phyloP scores from a whole-genome alignment of 2,797 vertebrate species.

The Macroramphosus scolopax region DNA sequence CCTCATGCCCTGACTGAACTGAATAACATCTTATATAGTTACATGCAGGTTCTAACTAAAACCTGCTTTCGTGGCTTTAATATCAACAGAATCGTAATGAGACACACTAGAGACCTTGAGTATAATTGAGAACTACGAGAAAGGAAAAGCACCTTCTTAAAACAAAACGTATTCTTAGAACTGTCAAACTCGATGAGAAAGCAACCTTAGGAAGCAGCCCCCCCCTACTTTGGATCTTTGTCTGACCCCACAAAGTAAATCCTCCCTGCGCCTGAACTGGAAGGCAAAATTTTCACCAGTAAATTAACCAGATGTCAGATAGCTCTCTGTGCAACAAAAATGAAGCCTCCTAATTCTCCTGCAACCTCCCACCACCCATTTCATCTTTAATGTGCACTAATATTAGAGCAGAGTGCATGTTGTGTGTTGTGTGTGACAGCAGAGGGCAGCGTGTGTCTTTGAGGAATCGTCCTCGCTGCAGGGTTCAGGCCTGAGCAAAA shows the following conservation, averaged over 20 bases:
- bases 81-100: conserved; percentile 6
- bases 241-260: conserved; percentile 8
- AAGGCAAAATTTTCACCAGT: conserved; percentile 16
- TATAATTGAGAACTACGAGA: conserved; percentile 26
- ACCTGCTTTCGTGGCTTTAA: conserved; percentile 17
- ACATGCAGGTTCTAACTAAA: conserved; percentile 11
- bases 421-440: conserved; percentile 61
- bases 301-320: conserved; percentile 11
- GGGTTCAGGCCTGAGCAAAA: conserved; percentile 32
- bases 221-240: neutral
- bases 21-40: no score
- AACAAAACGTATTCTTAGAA: conserved; percentile 16
- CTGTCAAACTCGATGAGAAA: no score
- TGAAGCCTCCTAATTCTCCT: no score
- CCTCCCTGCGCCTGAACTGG: conserved; percentile 15
- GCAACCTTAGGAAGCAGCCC: conserved; percentile 21
- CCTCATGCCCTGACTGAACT: neutral
- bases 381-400: conserved; percentile 34
- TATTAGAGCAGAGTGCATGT: conserved; percentile 43
- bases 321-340: no score
- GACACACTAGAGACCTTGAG: conserved; percentile 14
- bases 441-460: conserved; percentile 67
- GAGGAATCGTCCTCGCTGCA: conserved; percentile 20
- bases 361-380: conserved; percentile 8
- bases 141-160: conserved; percentile 36